Evolutionary conservation across 2,888 invertebrate species (phyloP).

Genomic region (Andrena bucephala): DNA sequence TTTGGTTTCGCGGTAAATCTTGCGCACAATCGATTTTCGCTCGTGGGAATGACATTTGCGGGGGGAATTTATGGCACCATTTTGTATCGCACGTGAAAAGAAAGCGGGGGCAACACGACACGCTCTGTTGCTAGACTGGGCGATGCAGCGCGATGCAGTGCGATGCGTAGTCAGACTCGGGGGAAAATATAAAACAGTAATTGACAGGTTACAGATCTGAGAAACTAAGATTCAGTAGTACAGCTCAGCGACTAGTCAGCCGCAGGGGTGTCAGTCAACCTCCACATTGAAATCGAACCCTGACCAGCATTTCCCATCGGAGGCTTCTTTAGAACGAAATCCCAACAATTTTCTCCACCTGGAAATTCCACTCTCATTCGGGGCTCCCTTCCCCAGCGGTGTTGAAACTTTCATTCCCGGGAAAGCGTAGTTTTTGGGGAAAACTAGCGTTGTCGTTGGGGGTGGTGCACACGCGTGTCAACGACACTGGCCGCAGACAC

Average conservation of each 20-base stretch:
- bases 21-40: constrained; percentile 2
- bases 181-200: too few species aligned
- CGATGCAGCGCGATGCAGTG: too few species aligned
- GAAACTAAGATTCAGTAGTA: not conserved
- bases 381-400: not conserved
- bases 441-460: too few species aligned
- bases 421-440: constrained; percentile 1
- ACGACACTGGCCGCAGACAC: not conserved
- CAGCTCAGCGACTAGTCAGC: not conserved
- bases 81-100: not conserved
- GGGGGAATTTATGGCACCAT: not conserved
- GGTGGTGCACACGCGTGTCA: not conserved
- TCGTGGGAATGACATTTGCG: not conserved
- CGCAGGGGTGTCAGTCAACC: not conserved
- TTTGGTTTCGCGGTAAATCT: constrained; percentile 29
- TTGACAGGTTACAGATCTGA: too few species aligned
- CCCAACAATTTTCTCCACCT: not conserved
- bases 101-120: not conserved
- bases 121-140: not conserved
- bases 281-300: not conserved
- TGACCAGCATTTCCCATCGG: not conserved
- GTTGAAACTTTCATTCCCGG: constrained; percentile 23
- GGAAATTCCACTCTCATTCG: not conserved
- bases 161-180: not conserved
- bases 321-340: not conserved